These are phyloP conservation scores for Hedychridium roseum DNA, from an alignment of 2,888 invertebrate genomes.

Conservation along the genomic window DNA sequence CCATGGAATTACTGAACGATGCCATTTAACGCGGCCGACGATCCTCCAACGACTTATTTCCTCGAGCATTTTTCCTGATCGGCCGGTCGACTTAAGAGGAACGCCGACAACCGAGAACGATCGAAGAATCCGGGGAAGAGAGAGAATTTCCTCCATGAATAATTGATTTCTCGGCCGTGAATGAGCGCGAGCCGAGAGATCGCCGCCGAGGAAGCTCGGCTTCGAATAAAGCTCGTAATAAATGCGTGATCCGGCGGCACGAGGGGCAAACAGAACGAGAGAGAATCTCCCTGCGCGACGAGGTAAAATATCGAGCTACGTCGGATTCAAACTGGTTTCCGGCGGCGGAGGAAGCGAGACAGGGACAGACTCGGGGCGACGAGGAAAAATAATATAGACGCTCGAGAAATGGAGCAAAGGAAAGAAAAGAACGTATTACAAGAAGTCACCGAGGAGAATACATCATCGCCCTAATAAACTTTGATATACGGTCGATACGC, in stretches of 20 bases:
- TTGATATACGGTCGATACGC: background rate
- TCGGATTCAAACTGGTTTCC: slow-evolving; percentile 38
- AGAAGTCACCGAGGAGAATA: no score
- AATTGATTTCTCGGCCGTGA: slow-evolving; percentile 37
- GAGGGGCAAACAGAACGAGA: slow-evolving; percentile 9
- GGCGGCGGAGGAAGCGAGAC: slow-evolving; percentile 17
- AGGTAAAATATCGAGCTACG: slow-evolving; percentile 44
- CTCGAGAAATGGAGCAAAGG: background rate
- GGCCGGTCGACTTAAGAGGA: no score
- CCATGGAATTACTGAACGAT: no score
- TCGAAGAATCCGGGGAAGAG: slow-evolving; percentile 9
- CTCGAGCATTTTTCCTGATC: no score
- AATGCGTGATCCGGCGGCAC: slow-evolving; percentile 17
- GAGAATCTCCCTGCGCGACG: slow-evolving; percentile 5
- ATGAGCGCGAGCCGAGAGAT: no score
- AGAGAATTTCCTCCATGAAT: slow-evolving; percentile 33
- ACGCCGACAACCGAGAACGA: slow-evolving; percentile 2
- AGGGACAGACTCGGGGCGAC: slow-evolving; percentile 9
- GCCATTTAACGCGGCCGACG: no score
- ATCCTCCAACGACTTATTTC: no score
- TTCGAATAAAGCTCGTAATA: slow-evolving; percentile 35
- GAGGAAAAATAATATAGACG: background rate
- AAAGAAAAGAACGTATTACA: slow-evolving; percentile 8
- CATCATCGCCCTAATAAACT: background rate
- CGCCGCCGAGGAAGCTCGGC: slow-evolving; percentile 24